A percentile compares a stretch with the other conserved stretches of the same genome.
Evolutionary conservation across 2,797 vertebrate genomes (phyloP).

Genomic region (Percopsis omiscomaycus): DNA sequence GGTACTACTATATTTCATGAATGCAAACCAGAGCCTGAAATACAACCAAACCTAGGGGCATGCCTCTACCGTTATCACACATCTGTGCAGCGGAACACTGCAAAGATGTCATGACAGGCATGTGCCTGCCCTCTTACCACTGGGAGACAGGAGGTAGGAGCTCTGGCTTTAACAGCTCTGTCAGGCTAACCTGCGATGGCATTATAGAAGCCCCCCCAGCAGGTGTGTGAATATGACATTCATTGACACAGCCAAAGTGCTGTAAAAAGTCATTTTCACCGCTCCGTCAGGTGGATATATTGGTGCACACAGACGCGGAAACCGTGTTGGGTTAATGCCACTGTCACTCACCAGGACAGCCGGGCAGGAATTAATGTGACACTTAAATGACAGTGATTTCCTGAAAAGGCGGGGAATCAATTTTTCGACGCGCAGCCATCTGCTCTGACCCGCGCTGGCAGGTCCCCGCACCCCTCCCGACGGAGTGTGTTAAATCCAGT

Average conservation of each 20-base stretch:
- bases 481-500: conserved; percentile 74
- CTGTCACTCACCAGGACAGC: conserved; percentile 32
- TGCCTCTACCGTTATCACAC: too few relatives aligned
- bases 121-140: too few relatives aligned
- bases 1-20: too few relatives aligned
- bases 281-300: conserved; percentile 37
- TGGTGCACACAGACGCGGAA: neutral
- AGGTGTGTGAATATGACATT: conserved; percentile 53
- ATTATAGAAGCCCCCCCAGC: conserved; percentile 36
- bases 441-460: conserved; percentile 62
- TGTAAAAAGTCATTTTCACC: conserved; percentile 43
- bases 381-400: conserved; percentile 66
- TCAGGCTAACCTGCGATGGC: neutral
- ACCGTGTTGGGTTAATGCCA: conserved; percentile 54
- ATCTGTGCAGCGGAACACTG: too few relatives aligned
- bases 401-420: conserved; percentile 72
- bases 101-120: too few relatives aligned
- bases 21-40: too few relatives aligned
- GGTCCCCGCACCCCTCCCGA: conserved; percentile 50
- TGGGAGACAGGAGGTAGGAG: conserved; percentile 6
- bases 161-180: conserved; percentile 33
- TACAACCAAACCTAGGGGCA: too few relatives aligned
- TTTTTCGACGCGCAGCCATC: conserved; percentile 65
- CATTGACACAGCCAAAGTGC: conserved; percentile 51
- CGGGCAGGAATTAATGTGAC: conserved; percentile 59